These are phyloP conservation scores for Oriolus oriolus DNA, from an alignment of 2,113 vertebrate species.

Conservation along the genomic window DNA sequence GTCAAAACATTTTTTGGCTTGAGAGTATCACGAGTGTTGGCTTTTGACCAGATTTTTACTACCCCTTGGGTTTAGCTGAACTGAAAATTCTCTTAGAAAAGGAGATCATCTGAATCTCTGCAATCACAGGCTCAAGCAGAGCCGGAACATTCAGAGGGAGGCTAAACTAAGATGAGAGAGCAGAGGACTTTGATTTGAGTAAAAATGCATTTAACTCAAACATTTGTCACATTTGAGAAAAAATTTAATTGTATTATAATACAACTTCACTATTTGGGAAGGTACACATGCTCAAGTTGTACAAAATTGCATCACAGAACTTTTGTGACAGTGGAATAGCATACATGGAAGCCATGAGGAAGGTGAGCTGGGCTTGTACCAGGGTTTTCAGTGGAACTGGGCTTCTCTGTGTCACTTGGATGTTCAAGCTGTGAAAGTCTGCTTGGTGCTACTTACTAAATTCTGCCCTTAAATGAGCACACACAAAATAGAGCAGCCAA, in stretches of 20 bases:
- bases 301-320: neutral
- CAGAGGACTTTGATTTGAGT: neutral
- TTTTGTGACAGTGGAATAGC: neutral
- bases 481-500: neutral
- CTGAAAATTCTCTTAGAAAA: neutral
- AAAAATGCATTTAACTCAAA: neutral
- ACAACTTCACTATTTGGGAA: neutral
- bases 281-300: fast-evolving
- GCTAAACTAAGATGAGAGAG: neutral
- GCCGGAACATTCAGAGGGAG: neutral
- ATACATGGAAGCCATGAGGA: neutral
- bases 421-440: neutral
- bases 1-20: neutral
- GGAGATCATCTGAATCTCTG: neutral
- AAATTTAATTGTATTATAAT: neutral
- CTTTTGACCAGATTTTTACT: neutral
- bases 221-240: neutral
- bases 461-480: neutral
- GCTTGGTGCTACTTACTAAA: neutral
- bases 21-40: neutral
- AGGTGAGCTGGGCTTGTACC: neutral
- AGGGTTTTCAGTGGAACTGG: neutral
- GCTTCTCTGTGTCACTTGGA: neutral
- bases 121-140: neutral
- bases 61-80: neutral